Conservation (phyloP, 2,888 invertebrate genomes). For the Ochropleura plecta region DNA sequence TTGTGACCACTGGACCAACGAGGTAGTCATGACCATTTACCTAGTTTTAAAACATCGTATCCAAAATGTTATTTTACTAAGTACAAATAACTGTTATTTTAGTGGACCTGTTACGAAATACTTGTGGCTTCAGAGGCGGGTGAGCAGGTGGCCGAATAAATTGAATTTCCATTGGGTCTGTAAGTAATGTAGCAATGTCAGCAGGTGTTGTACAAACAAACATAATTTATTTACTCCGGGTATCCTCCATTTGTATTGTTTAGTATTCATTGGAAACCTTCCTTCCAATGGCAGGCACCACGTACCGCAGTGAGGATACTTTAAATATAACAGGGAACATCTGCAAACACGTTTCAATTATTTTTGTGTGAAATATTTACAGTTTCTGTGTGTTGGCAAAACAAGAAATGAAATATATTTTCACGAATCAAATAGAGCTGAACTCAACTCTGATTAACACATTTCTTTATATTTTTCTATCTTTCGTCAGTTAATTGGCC, state of each 20-base stretch:
- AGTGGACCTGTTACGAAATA: slow-evolving; percentile 42
- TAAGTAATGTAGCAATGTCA: slow-evolving; percentile 47
- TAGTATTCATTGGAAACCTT: slow-evolving; percentile 45
- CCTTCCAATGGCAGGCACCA: not conserved
- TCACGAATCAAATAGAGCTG: slow-evolving; percentile 26
- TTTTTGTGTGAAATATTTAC: slow-evolving; percentile 20
- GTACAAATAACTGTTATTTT: slow-evolving; percentile 34
- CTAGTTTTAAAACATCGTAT: slow-evolving; percentile 9
- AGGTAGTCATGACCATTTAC: too few species aligned
- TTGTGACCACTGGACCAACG: too few species aligned
- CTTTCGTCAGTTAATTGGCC: slow-evolving; percentile 27
- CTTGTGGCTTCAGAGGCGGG: slow-evolving; percentile 35
- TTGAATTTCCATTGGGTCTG: slow-evolving; percentile 68
- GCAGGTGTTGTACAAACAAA: slow-evolving; percentile 63
- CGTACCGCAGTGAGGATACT: slow-evolving; percentile 27
- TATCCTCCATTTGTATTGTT: slow-evolving; percentile 52
- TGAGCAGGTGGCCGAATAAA: slow-evolving; percentile 72
- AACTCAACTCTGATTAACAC: slow-evolving; percentile 9
- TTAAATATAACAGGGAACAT: slow-evolving; percentile 47
- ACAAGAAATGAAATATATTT: slow-evolving; percentile 29
- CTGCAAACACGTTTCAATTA: slow-evolving; percentile 44
- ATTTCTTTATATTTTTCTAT: slow-evolving; percentile 27
- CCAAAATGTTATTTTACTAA: not conserved
- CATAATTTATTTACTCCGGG: slow-evolving; percentile 54
- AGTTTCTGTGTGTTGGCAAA: slow-evolving; percentile 7